Percentiles rank a stretch among this genome's conserved stretches.
Evolutionary conservation across 1,140 invertebrate genomes (phyloP).

Genomic region (Phortica variegata): DNA sequence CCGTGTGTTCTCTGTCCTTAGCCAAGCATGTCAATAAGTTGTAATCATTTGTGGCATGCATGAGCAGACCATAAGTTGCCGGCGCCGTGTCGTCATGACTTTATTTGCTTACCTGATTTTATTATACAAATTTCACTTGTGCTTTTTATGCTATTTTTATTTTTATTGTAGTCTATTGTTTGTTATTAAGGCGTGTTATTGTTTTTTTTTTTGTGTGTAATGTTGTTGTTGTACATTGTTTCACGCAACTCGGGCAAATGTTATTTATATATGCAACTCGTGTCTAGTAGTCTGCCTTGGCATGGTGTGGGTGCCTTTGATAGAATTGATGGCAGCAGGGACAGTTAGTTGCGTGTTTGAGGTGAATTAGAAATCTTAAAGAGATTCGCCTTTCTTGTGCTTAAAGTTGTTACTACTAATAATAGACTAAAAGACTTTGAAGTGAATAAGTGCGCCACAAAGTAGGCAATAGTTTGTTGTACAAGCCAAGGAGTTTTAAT

Average conservation of each 20-base stretch:
- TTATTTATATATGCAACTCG: slow-evolving; percentile 47
- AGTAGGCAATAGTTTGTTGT: too few species aligned
- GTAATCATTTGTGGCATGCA: slow-evolving; percentile 51
- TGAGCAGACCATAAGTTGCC: slow-evolving; percentile 24
- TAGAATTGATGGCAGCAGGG: too few species aligned
- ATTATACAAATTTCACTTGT: slow-evolving; percentile 21
- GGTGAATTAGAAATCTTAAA: too few species aligned
- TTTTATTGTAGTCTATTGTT: slow-evolving; percentile 24
- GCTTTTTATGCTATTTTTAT: slow-evolving; percentile 24
- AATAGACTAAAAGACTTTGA: too few species aligned
- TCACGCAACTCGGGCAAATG: slow-evolving; percentile 24
- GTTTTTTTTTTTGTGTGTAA: background rate
- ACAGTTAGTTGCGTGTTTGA: too few species aligned
- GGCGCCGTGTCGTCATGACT: slow-evolving; percentile 7
- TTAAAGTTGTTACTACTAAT: too few species aligned
- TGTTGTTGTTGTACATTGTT: slow-evolving; percentile 6
- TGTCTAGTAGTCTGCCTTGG: too few species aligned
- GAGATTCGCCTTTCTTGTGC: too few species aligned
- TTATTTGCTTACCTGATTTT: slow-evolving; percentile 15
- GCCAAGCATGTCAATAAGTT: slow-evolving; percentile 39
- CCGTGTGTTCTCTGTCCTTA: slow-evolving; percentile 1
- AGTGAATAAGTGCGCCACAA: too few species aligned
- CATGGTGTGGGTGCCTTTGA: too few species aligned
- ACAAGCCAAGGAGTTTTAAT: too few species aligned
- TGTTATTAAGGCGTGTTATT: background rate